Conservation (phyloP, 2,113 vertebrate species). For the Gopherus flavomarginatus region DNA sequence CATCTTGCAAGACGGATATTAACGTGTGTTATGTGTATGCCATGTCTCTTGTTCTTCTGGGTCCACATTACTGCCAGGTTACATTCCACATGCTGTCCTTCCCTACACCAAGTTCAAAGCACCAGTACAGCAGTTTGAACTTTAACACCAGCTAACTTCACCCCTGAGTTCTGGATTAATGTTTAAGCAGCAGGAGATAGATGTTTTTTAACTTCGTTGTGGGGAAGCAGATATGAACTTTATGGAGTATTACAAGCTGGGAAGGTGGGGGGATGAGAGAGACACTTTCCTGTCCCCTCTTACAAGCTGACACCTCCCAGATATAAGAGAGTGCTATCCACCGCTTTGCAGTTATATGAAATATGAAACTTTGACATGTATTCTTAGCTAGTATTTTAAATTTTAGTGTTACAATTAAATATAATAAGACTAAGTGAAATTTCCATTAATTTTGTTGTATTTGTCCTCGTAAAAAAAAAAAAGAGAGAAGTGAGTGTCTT, state of each 20-base stretch:
- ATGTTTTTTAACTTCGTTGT: conserved; percentile 1
- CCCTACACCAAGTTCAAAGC: rapidly evolving
- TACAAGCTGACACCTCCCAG: neutral
- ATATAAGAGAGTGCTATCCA: neutral
- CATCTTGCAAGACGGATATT: neutral
- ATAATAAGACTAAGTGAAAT: rapidly evolving
- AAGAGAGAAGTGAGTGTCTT: neutral
- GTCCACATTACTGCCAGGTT: rapidly evolving
- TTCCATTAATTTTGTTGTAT: neutral
- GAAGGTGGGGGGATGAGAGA: neutral
- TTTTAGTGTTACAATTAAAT: conserved; percentile 9
- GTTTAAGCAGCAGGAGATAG: neutral
- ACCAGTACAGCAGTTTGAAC: neutral
- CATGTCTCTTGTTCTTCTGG: neutral
- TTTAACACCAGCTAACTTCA: neutral
- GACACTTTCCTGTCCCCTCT: neutral
- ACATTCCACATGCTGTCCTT: neutral
- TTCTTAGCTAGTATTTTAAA: neutral
- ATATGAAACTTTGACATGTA: neutral
- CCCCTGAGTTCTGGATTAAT: neutral
- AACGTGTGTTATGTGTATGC: neutral
- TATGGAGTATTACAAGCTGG: neutral
- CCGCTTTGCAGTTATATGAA: neutral
- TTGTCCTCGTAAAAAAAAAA: neutral
- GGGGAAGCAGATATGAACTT: conserved; percentile 14